Conservation (phyloP, 2,888 invertebrate genomes). For the Tachystola acroxantha region DNA sequence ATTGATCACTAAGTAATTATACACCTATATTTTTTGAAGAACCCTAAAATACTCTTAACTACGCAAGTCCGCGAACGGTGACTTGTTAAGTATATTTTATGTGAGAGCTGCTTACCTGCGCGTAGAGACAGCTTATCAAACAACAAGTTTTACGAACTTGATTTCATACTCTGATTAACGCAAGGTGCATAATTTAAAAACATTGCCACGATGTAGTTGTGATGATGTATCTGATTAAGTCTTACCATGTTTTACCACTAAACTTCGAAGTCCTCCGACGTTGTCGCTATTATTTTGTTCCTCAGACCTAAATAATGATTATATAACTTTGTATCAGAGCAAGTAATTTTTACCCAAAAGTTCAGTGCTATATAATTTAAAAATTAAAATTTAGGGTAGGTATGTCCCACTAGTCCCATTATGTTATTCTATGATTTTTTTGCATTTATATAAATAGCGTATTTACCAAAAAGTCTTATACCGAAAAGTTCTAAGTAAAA, state of each 20-base stretch:
- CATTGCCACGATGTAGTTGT: neutral
- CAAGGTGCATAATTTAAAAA: slow-evolving; percentile 3
- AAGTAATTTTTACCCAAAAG: no score
- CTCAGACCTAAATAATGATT: slow-evolving; percentile 3
- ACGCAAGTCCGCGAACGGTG: neutral
- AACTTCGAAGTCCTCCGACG: neutral
- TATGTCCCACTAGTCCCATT: no score
- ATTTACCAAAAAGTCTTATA: no score
- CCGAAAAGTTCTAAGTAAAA: no score
- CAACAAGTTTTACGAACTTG: slow-evolving; percentile 3
- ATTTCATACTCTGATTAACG: slow-evolving; percentile 7
- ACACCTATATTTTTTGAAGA: no score
- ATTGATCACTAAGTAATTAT: no score
- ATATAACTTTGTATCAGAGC: slow-evolving; percentile 1
- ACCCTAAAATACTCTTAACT: neutral
- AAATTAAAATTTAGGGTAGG: no score
- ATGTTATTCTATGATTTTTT: no score
- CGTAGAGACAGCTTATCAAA: slow-evolving; percentile 4
- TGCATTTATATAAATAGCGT: no score
- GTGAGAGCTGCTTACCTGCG: slow-evolving; percentile 2
- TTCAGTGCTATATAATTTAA: no score
- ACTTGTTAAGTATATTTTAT: slow-evolving; percentile 1
- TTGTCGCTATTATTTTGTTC: slow-evolving; percentile 1
- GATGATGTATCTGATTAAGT: slow-evolving; percentile 1
- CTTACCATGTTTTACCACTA: slow-evolving; percentile 2